Conservation (phyloP, 53 echinoderm and acorn worm species). For the Pentamera pediparva region DNA sequence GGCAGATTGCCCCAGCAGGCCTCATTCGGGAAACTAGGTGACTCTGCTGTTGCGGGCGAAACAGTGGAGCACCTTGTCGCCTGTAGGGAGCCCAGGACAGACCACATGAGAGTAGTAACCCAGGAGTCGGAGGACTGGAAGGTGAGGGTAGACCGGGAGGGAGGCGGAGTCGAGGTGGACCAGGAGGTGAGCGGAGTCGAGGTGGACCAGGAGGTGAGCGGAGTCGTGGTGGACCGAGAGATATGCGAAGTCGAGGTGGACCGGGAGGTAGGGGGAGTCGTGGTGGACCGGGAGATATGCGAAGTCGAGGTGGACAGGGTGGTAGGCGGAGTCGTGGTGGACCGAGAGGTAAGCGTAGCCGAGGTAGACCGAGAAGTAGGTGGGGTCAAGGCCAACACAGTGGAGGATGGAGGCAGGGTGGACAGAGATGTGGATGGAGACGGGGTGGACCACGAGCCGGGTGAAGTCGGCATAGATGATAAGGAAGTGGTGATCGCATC, state of each 20-base stretch:
- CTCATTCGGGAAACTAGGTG: constrained; percentile 23
- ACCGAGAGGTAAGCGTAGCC: neutral
- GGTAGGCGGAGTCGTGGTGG: neutral
- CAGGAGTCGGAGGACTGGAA: neutral
- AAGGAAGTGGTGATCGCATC: too few relatives aligned
- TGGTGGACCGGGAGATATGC: constrained; percentile 17
- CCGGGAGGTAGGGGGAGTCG: constrained; percentile 6
- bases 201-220: neutral
- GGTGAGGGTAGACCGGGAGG: neutral
- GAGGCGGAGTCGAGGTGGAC: neutral
- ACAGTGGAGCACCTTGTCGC: neutral
- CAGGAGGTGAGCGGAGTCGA: too few relatives aligned
- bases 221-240: constrained; percentile 5
- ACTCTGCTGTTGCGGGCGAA: constrained; percentile 45
- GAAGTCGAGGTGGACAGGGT: neutral
- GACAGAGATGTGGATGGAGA: too few relatives aligned
- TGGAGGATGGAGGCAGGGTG: too few relatives aligned
- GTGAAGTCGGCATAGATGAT: too few relatives aligned
- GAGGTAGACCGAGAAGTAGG: too few relatives aligned
- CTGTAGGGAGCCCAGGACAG: neutral
- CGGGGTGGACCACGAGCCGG: too few relatives aligned
- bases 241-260: neutral
- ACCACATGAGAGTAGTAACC: neutral
- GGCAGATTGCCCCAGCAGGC: neutral
- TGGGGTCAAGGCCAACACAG: too few relatives aligned